Evolutionary conservation across 2,888 invertebrate genomes (phyloP), one percentile per base, ranked within the genome.

Genomic region (Platycheirus rosarum): DNA sequence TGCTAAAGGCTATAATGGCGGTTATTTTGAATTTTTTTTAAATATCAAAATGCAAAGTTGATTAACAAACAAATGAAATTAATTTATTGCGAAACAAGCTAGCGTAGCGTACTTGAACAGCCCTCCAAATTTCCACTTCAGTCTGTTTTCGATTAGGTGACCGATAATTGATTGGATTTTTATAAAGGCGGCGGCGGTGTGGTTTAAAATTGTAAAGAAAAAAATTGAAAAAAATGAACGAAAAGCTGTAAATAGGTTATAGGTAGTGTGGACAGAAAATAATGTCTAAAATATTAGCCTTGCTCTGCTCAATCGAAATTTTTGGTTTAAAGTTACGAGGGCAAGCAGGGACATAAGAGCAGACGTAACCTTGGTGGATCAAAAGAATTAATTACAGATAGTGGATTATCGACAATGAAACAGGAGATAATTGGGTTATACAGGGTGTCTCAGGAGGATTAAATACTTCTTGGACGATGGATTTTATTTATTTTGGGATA

Each of bases 51-150:
- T 62, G 18, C 37, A 60, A 44, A 65, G 20, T 49, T 23, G 20
- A 74, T 23, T 23, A 40, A 49, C 37, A 55, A 68, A 40, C 20
- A 70, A 53, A 51, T 48, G 16, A 77, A 74, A 63, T 65, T 26
- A 37, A 70, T 65, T 23, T 29, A 69, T 37, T 35, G 9, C 26
- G 44, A 69, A 48, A 49, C 29, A 18, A 70, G 49, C 62, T 62
- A 48, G n/a, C 18, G 42, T 63, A 48, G 94, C 94, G 90, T 95
- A 95, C 95, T 95, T 95, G 95, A 89, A 95, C 91, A 86, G 94
- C 93, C 91, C 94, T 93, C 95, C 95, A 94, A 90, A 94, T 94
- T 92, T 94, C 93, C 92, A 94, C 92, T 93, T 94, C 89, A 73
- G 87, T 87, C 88, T 88, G 77, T 57, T n/a, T 44, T 32, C 23